Evolutionary conservation across 2,113 vertebrate species (phyloP), one percentile per base, ranked within the genome.

Genomic region (Scortum barcoo): DNA sequence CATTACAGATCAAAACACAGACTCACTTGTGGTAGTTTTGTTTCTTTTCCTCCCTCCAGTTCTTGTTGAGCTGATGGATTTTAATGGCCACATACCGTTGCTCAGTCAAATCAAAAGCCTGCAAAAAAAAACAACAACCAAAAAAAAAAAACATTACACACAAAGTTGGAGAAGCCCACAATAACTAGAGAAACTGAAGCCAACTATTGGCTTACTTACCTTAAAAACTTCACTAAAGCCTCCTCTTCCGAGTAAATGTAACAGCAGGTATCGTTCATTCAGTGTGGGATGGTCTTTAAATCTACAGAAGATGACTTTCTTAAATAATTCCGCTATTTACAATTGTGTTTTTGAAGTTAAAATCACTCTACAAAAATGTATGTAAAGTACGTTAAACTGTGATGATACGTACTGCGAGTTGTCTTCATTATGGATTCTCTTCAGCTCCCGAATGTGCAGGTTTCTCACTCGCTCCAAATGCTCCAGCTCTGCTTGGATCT

Each of bases 171-270:
- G 42, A 30, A 56, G 40, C 14, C 46, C 44, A 33, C 20, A 42
- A 11, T 28, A 46, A 44, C 24, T 20, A 46, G 38, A 42, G 8
- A 51, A 60, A 66, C 26, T 1, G 0, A 68, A 20, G 44, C 1
- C 6, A 62, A 10, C 9, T 22, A 22, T 65, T 4, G 8, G 9
- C 26, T 11, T 10, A 0, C 91, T 95, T 91, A 97, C 97, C 95
- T 99, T 99, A 90, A 99, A 99, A 89, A 99, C 97, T 93, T 99
- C 97, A 96, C 98, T 99, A 94, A 99, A 99, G 89, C 97, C 98
- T 2, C 98, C 98, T 96, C 96, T 96, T 91, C 98, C 98, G 83
- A 99, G 95, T 86, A 99, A 96, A 92, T 98, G 95, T 90, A 99
- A 93, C 83, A 99, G 95, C 91, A 99, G 95, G 50, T 99, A 99